A percentile compares a stretch with the other conserved stretches of the same genome.
phyloP scores from a whole-genome alignment of 1,140 invertebrate genomes.

The Schmidtea mediterranea region DNA sequence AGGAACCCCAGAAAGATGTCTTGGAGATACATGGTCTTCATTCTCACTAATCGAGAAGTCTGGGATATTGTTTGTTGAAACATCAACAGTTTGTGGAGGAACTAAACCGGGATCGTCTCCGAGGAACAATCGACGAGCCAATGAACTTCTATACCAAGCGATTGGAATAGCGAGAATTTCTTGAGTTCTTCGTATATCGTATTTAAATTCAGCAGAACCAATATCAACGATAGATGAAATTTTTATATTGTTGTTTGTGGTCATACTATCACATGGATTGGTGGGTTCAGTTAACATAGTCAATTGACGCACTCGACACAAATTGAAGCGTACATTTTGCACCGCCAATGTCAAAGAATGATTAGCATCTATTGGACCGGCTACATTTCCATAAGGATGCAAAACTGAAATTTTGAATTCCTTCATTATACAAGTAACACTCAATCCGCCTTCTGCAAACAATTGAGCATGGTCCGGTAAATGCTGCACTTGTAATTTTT shows the following conservation, averaged over 20 bases:
- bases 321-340: too few relatives aligned
- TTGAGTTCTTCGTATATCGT: constrained; percentile 82
- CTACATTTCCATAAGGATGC: constrained; percentile 52
- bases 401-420: constrained; percentile 92
- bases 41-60: too few relatives aligned
- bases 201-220: constrained; percentile 88
- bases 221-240: constrained; percentile 61
- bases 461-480: too few relatives aligned
- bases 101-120: too few relatives aligned
- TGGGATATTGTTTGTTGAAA: too few relatives aligned
- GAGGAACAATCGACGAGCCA: constrained; percentile 64
- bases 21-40: too few relatives aligned
- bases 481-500: too few relatives aligned
- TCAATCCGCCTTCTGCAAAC: constrained; percentile 43
- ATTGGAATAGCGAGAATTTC: constrained; percentile 91
- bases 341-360: neutral
- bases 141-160: constrained; percentile 64
- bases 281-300: constrained; percentile 1
- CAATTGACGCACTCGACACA: constrained; percentile 1
- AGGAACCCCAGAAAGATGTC: too few relatives aligned
- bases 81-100: too few relatives aligned
- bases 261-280: neutral
- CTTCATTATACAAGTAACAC: constrained; percentile 67
- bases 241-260: neutral
- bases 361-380: neutral